Conservation (phyloP, 2,888 invertebrate genomes). For the Timandra comae region DNA sequence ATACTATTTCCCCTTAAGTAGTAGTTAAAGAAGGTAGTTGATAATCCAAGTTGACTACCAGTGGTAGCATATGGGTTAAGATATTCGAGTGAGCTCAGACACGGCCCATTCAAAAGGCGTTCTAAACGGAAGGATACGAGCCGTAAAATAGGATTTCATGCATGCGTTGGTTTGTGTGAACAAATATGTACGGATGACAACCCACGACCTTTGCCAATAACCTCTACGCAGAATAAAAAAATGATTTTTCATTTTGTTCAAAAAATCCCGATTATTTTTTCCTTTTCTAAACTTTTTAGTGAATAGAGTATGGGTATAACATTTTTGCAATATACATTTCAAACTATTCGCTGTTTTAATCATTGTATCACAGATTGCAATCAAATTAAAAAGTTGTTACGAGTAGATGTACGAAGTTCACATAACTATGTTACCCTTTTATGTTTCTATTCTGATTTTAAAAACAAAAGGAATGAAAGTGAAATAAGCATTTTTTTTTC, state of each 20-base stretch:
- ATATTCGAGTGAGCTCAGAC: slow-evolving; percentile 58
- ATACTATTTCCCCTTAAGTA: too few relatives aligned
- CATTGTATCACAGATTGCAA: too few relatives aligned
- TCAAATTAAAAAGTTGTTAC: too few relatives aligned
- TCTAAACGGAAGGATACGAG: slow-evolving; percentile 69
- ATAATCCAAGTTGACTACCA: slow-evolving; percentile 34
- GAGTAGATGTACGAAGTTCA: too few relatives aligned
- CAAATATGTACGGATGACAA: slow-evolving; percentile 72
- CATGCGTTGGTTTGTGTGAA: slow-evolving; percentile 71
- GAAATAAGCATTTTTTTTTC: slow-evolving; percentile 26
- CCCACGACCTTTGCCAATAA: slow-evolving; percentile 66
- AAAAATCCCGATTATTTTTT: slow-evolving; percentile 1
- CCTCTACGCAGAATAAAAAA: slow-evolving; percentile 39
- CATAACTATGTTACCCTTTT: too few relatives aligned
- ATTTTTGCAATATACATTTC: too few relatives aligned
- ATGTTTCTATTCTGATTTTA: slow-evolving; percentile 5
- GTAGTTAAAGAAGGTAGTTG: slow-evolving; percentile 13
- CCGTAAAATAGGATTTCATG: slow-evolving; percentile 76
- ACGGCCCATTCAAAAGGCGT: slow-evolving; percentile 67
- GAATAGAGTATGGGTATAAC: too few relatives aligned
- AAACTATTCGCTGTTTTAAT: too few relatives aligned
- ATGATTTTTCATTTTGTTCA: slow-evolving; percentile 34
- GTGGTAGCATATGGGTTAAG: slow-evolving; percentile 47
- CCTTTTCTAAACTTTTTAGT: not conserved
- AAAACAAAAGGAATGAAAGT: slow-evolving; percentile 17